A percentile compares a stretch with the other conserved stretches of the same genome.
These are phyloP conservation scores for Drosophila algonquin DNA, from an alignment of 2,888 invertebrate genomes.

Conservation along the genomic window DNA sequence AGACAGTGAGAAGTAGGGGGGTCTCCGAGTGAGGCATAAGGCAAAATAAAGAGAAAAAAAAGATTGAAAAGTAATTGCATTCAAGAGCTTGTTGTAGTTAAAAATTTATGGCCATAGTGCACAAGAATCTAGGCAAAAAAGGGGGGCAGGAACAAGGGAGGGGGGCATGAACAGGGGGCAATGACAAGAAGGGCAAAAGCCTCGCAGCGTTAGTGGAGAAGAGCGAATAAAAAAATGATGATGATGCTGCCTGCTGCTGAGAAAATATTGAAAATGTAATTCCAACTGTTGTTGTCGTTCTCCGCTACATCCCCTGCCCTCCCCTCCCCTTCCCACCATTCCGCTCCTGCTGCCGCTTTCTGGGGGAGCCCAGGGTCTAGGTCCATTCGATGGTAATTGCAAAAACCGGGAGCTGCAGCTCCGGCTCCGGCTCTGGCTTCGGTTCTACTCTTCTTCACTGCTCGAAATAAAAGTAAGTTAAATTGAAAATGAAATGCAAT, in stretches of 20 bases:
- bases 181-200: conserved; percentile 17
- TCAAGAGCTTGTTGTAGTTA: conserved; percentile 78
- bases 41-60: conserved; percentile 40
- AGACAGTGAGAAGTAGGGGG: conserved; percentile 1
- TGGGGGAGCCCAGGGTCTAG: background rate
- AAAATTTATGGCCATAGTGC: conserved; percentile 74
- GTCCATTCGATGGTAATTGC: conserved; percentile 58
- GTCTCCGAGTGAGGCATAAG: conserved; percentile 6
- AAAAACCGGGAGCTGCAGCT: conserved; percentile 42
- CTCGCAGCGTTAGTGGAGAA: conserved; percentile 13
- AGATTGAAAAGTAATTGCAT: conserved; percentile 80
- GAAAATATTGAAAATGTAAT: conserved; percentile 76
- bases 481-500: conserved; percentile 76
- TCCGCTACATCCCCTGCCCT: background rate
- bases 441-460: conserved; percentile 10
- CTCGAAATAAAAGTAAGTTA: conserved; percentile 68
- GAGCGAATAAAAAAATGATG: conserved; percentile 58
- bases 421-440: too few species aligned
- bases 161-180: conserved; percentile 1
- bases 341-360: background rate
- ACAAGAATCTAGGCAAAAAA: conserved; percentile 54
- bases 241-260: conserved; percentile 37
- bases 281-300: conserved; percentile 44
- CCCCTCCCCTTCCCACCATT: background rate
- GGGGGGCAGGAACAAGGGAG: background rate